A percentile compares a stretch with the other conserved stretches of the same genome.
Evolutionary conservation across 2,888 invertebrate species (phyloP).

Genomic region (Molanna angustata): DNA sequence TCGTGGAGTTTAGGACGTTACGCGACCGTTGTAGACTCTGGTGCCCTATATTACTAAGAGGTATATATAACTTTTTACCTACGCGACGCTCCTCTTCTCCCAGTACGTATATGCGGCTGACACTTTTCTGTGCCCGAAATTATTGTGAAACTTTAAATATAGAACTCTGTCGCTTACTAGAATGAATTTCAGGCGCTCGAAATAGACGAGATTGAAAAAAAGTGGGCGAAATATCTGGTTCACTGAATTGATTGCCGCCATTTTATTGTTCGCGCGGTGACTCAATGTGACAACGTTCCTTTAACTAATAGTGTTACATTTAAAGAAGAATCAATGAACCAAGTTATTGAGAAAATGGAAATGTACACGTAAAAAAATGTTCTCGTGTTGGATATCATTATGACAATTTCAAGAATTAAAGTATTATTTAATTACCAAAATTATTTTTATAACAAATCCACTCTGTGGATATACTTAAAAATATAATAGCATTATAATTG

Average conservation of each 20-base stretch:
- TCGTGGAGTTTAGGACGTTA: constrained; percentile 6
- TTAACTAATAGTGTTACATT: too few species aligned
- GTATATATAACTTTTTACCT: constrained; percentile 16
- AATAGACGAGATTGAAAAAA: background rate
- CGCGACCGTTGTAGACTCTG: constrained; percentile 6
- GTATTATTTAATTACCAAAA: too few species aligned
- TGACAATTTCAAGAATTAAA: too few species aligned
- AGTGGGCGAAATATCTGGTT: background rate
- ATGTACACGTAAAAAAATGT: too few species aligned
- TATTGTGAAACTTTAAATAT: background rate
- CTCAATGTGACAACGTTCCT: too few species aligned
- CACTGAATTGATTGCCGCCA: background rate
- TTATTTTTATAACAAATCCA: too few species aligned
- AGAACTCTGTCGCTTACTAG: background rate
- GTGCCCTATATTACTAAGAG: constrained; percentile 26
- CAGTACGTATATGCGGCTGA: constrained; percentile 2
- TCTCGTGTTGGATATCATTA: too few species aligned
- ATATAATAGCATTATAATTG: too few species aligned
- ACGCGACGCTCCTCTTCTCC: constrained; percentile 11
- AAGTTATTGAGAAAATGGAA: too few species aligned
- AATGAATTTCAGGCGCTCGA: background rate
- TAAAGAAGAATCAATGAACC: too few species aligned
- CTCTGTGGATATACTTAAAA: too few species aligned
- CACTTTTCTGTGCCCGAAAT: background rate
- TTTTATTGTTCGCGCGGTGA: too few species aligned